phyloP scores from a whole-genome alignment of 1,140 invertebrate species.

The Drosophila nebulosa region DNA sequence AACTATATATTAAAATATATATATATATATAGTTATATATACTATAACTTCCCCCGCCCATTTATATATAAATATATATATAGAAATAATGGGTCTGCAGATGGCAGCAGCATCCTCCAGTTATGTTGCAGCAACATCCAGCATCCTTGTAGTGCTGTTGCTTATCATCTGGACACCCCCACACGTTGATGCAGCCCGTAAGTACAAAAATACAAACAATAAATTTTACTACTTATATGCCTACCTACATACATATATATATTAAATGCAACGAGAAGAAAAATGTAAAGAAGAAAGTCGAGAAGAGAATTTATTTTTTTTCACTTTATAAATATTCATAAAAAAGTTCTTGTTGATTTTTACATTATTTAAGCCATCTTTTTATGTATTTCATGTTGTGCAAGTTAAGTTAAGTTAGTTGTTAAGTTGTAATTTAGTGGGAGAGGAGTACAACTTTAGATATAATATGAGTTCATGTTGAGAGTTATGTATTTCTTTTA shows the following conservation, averaged over 20 bases:
- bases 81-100: constrained; percentile 80
- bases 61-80: constrained; percentile 17
- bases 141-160: constrained; percentile 58
- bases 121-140: constrained; percentile 68
- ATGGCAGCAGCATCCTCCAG: constrained; percentile 76
- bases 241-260: background rate
- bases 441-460: constrained; percentile 13
- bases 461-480: constrained; percentile 18
- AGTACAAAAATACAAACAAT: constrained; percentile 47
- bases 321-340: background rate
- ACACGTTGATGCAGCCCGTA: constrained; percentile 77
- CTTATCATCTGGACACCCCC: constrained; percentile 68
- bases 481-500: constrained; percentile 29
- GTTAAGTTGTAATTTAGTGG: constrained; percentile 25
- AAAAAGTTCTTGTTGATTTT: constrained; percentile 20
- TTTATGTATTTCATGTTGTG: constrained; percentile 11
- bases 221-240: constrained; percentile 7
- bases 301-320: too few relatives aligned
- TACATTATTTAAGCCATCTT: constrained; percentile 19
- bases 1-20: background rate
- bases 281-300: background rate
- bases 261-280: background rate
- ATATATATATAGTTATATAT: constrained; percentile 5
- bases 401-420: constrained; percentile 33
- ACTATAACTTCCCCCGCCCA: background rate